These are phyloP conservation scores for Rhinoderma darwinii DNA, from an alignment of 2,113 vertebrate species.

Conservation along the genomic window DNA sequence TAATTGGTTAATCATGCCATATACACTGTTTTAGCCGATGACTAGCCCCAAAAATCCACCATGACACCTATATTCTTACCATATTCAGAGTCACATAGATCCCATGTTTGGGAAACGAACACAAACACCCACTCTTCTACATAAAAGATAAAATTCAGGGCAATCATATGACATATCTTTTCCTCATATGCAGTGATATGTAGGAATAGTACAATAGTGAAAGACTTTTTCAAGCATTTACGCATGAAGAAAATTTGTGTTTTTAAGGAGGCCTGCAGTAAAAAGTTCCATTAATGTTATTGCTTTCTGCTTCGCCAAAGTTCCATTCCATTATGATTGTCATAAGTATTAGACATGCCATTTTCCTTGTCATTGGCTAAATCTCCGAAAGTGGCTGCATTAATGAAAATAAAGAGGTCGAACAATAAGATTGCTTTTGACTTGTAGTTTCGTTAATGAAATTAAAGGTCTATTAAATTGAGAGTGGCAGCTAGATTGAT, in stretches of 20 bases:
- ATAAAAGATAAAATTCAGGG: neutral
- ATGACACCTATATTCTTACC: no score
- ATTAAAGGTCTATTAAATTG: slow-evolving; percentile 45
- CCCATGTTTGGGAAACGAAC: no score
- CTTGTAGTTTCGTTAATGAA: slow-evolving; percentile 49
- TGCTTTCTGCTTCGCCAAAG: slow-evolving; percentile 38
- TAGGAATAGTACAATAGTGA: neutral
- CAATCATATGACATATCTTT: neutral
- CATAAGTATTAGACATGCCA: slow-evolving; percentile 42
- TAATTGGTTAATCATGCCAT: neutral
- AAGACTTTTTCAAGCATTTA: neutral
- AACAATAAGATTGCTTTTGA: slow-evolving; percentile 52
- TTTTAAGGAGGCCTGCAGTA: neutral
- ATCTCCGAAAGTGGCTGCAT: slow-evolving; percentile 32
- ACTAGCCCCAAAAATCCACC: no score
- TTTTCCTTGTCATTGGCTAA: slow-evolving; percentile 51
- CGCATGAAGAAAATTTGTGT: neutral
- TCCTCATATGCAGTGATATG: neutral
- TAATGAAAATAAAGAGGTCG: slow-evolving; percentile 52
- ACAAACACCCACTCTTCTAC: no score
- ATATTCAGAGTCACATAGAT: no score
- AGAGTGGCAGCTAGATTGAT: slow-evolving; percentile 31
- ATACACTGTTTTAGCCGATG: neutral
- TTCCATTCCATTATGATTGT: slow-evolving; percentile 19
- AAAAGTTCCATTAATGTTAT: slow-evolving; percentile 25